Percentiles rank a stretch among this genome's conserved stretches.
These are phyloP conservation scores for Mola mola DNA, from an alignment of 2,113 vertebrate species.

Conservation along the genomic window DNA sequence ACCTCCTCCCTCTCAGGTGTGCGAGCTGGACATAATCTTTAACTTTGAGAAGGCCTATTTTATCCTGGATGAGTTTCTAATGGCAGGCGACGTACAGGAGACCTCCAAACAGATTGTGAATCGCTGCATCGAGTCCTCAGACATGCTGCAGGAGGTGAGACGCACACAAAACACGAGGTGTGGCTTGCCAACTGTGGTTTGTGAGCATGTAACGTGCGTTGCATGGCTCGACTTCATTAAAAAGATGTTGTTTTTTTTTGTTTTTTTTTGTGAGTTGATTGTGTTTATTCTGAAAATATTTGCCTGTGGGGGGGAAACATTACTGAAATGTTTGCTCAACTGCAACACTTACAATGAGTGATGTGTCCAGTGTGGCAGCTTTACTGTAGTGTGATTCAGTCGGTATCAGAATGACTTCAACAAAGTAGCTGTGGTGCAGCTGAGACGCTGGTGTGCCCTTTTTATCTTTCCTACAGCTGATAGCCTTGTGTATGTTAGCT, in stretches of 20 bases:
- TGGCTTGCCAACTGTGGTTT: conserved; percentile 12
- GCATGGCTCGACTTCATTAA: conserved; percentile 19
- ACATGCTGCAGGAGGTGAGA: conserved; percentile 98
- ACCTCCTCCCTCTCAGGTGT: conserved; percentile 83
- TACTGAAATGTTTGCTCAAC: neutral
- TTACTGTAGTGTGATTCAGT: conserved; percentile 30
- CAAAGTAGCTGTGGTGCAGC: conserved; percentile 53
- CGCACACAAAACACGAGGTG: neutral
- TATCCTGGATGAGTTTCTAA: conserved; percentile 97
- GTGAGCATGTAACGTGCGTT: conserved; percentile 43
- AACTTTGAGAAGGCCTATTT: conserved; percentile 99
- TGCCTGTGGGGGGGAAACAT: neutral
- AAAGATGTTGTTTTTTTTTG: neutral
- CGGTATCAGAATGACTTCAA: conserved; percentile 36
- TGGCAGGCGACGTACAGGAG: conserved; percentile 96
- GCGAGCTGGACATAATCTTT: conserved; percentile 98
- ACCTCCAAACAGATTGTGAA: conserved; percentile 93
- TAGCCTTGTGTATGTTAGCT: conserved; percentile 41
- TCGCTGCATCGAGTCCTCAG: conserved; percentile 91
- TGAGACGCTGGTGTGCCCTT: conserved; percentile 46
- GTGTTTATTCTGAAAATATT: too few species aligned
- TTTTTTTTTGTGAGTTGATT: neutral
- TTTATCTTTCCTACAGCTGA: conserved; percentile 26
- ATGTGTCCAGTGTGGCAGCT: conserved; percentile 27
- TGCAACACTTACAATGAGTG: conserved; percentile 3